A percentile compares a stretch with the other conserved stretches of the same genome.
Evolutionary conservation across 1,140 invertebrate species (phyloP).

Genomic region (Caenorhabditis briggsae): DNA sequence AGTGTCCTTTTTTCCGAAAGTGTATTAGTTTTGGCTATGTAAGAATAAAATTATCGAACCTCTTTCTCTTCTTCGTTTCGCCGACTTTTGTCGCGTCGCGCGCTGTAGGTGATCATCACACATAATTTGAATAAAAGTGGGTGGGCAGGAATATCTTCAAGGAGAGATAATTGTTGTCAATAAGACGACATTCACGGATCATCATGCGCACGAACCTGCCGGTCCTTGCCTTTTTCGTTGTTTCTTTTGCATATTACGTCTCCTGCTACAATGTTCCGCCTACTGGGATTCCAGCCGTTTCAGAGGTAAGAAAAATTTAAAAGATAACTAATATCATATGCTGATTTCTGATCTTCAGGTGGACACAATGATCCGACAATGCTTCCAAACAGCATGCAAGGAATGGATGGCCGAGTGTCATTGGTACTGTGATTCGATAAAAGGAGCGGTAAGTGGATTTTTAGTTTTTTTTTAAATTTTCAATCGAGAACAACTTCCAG

Average conservation of each 20-base stretch:
- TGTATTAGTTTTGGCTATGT: conserved; percentile 53
- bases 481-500: conserved; percentile 40
- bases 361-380: conserved; percentile 64
- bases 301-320: neutral
- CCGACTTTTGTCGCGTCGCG: neutral
- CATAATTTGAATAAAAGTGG: conserved; percentile 47
- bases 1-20: conserved; percentile 36
- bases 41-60: conserved; percentile 54
- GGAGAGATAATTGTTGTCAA: conserved; percentile 45
- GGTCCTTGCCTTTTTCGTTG: conserved; percentile 19
- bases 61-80: conserved; percentile 9
- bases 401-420: conserved; percentile 68
- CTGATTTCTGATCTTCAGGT: conserved; percentile 52
- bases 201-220: conserved; percentile 49
- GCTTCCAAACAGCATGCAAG: conserved; percentile 67
- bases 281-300: conserved; percentile 38
- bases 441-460: conserved; percentile 61
- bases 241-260: neutral
- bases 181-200: conserved; percentile 21
- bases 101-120: conserved; percentile 14
- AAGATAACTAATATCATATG: neutral
- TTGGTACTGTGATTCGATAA: conserved; percentile 66
- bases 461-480: neutral
- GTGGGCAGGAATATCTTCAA: conserved; percentile 3
- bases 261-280: conserved; percentile 50